Evolutionary conservation across 2,888 invertebrate genomes (phyloP).

Genomic region (Crioceris asparagi): DNA sequence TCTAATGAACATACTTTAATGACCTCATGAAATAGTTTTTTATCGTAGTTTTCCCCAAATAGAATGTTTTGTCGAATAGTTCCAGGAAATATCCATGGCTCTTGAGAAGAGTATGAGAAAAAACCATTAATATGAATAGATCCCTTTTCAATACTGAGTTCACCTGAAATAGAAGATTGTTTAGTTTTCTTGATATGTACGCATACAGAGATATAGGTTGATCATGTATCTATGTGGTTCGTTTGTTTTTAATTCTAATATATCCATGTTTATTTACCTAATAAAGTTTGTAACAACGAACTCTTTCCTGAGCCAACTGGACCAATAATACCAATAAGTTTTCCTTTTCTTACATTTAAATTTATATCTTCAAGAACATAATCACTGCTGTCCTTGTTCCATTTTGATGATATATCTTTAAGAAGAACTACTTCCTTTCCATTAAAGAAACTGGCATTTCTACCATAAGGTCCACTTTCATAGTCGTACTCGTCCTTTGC

Average conservation of each 20-base stretch:
- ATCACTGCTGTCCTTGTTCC: slow-evolving; percentile 28
- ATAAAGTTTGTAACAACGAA: no score
- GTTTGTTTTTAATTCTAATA: no score
- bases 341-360: slow-evolving; percentile 26
- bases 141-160: slow-evolving; percentile 49
- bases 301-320: no score
- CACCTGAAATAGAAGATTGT: no score
- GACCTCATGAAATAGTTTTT: slow-evolving; percentile 46
- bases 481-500: slow-evolving; percentile 29
- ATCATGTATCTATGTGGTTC: no score
- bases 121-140: slow-evolving; percentile 50
- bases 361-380: slow-evolving; percentile 28
- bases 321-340: no score
- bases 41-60: slow-evolving; percentile 58
- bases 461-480: no score
- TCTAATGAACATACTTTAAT: slow-evolving; percentile 56
- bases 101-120: slow-evolving; percentile 71
- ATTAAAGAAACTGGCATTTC: slow-evolving; percentile 5
- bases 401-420: slow-evolving; percentile 30
- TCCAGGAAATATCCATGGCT: slow-evolving; percentile 72
- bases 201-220: no score
- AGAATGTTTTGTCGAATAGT: slow-evolving; percentile 75
- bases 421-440: slow-evolving; percentile 1
- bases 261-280: no score
- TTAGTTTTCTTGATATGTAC: no score